phyloP scores from a whole-genome alignment of 1,140 invertebrate genomes.

The Drosophila neocordata region DNA sequence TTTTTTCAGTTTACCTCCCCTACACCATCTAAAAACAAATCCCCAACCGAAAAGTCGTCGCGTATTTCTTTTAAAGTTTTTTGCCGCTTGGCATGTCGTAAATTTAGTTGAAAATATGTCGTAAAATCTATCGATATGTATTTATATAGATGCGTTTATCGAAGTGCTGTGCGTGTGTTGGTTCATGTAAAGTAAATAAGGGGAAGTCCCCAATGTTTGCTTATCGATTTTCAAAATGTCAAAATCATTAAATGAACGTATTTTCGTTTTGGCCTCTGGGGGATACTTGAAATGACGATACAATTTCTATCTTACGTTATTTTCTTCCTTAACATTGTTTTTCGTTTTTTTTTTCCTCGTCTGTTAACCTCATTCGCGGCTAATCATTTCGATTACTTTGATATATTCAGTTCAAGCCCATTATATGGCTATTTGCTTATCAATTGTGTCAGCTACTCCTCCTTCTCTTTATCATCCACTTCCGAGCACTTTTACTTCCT shows the following conservation, averaged over 20 bases:
- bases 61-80: slow-evolving; percentile 63
- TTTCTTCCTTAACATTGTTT: background rate
- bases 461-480: background rate
- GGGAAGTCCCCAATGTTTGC: slow-evolving; percentile 32
- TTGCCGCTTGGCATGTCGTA: slow-evolving; percentile 45
- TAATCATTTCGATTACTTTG: slow-evolving; percentile 68
- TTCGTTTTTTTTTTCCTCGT: background rate
- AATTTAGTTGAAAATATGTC: slow-evolving; percentile 55
- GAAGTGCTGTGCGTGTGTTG: slow-evolving; percentile 30
- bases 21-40: background rate
- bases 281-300: slow-evolving; percentile 3
- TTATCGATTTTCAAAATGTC: slow-evolving; percentile 57
- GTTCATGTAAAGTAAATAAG: slow-evolving; percentile 6
- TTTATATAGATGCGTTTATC: slow-evolving; percentile 26
- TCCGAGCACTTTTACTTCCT: slow-evolving; percentile 43
- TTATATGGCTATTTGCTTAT: slow-evolving; percentile 78
- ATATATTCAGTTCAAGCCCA: slow-evolving; percentile 65
- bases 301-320: background rate
- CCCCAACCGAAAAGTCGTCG: slow-evolving; percentile 17
- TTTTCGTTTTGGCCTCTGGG: background rate
- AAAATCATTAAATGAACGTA: slow-evolving; percentile 25
- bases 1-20: background rate
- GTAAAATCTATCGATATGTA: slow-evolving; percentile 46
- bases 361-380: slow-evolving; percentile 49
- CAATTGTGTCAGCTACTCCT: slow-evolving; percentile 52